phyloP scores from a whole-genome alignment of 2,797 vertebrate genomes.

The Graptemys geographica region DNA sequence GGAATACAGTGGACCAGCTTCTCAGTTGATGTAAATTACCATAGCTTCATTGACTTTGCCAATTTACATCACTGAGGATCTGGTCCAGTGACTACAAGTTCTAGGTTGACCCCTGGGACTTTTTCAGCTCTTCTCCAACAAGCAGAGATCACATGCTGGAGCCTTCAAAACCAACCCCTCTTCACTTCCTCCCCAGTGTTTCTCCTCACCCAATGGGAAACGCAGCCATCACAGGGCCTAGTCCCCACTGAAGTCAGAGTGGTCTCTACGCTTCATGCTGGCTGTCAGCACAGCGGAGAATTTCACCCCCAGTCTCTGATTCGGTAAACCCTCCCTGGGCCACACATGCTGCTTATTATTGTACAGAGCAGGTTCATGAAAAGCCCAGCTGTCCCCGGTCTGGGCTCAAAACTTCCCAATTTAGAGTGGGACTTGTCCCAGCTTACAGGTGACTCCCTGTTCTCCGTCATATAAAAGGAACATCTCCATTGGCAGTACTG shows the following conservation, averaged over 20 bases:
- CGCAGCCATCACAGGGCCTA: neutral
- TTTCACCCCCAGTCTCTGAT: constrained; percentile 17
- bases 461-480: neutral
- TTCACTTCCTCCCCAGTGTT: fast-evolving
- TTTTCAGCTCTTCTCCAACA: neutral
- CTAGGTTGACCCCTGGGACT: neutral
- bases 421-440: constrained; percentile 27
- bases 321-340: constrained; percentile 47
- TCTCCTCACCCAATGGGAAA: neutral
- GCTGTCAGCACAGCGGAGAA: constrained; percentile 41
- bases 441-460: neutral
- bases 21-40: neutral
- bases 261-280: neutral
- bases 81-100: neutral
- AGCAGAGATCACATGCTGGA: neutral
- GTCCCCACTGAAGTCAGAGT: neutral
- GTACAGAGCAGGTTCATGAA: constrained; percentile 45
- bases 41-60: neutral
- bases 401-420: constrained; percentile 42
- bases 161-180: neutral
- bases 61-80: neutral
- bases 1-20: neutral
- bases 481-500: neutral
- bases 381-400: constrained; percentile 70
- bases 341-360: constrained; percentile 71